phyloP scores from a whole-genome alignment of 2,888 invertebrate genomes.

The Drosophila siamana region DNA sequence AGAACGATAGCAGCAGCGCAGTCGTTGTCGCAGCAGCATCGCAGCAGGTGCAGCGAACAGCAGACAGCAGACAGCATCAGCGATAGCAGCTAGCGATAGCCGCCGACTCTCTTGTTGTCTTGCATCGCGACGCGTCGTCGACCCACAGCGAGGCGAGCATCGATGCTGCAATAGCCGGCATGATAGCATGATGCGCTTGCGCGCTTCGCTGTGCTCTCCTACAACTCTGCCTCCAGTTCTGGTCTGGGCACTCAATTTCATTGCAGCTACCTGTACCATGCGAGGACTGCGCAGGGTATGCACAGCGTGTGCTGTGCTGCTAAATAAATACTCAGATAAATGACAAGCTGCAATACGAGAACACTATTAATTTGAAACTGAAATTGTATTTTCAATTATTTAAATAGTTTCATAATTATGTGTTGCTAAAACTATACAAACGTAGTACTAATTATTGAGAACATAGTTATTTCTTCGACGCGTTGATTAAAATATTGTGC shows the following conservation, averaged over 20 bases:
- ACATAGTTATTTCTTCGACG: no score
- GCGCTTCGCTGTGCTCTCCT: slow-evolving; percentile 28
- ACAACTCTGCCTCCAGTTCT: slow-evolving; percentile 17
- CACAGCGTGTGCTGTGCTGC: background rate
- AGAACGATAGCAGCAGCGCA: slow-evolving; percentile 1
- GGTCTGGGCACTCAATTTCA: slow-evolving; percentile 4
- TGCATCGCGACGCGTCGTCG: slow-evolving; percentile 24
- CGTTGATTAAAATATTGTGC: no score
- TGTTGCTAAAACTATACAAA: no score
- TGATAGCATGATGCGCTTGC: slow-evolving; percentile 51
- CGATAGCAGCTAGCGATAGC: background rate
- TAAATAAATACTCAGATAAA: no score
- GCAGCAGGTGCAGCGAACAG: slow-evolving; percentile 28
- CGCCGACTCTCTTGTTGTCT: slow-evolving; percentile 5
- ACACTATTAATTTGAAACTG: no score
- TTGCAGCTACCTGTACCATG: slow-evolving; percentile 12
- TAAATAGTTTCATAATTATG: no score
- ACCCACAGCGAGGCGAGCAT: slow-evolving; percentile 32
- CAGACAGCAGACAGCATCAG: background rate
- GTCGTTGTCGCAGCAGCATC: background rate
- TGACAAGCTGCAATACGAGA: no score
- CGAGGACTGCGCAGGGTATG: background rate
- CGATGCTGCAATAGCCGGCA: slow-evolving; percentile 22
- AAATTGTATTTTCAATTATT: no score
- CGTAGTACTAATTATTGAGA: no score